Base-by-base conservation (phyloP, 2,888 invertebrate genomes). In the Apotomis turbidana region DNA sequence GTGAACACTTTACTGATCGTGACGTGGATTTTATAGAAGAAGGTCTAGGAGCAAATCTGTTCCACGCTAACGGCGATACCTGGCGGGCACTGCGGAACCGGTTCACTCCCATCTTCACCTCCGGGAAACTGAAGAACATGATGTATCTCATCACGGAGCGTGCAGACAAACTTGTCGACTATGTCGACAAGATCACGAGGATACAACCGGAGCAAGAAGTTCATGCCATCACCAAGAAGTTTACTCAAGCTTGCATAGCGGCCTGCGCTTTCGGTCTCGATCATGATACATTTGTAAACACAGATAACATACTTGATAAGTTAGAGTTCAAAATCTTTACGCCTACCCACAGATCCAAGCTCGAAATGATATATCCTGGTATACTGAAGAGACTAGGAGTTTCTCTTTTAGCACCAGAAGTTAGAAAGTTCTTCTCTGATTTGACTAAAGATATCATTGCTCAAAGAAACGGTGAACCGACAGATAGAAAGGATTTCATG, bases 171-270 rank as follows among this genome's bases (percentile, higher is more conserved):
- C 51, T 62, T n/a, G 49, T 62, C 0, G 38, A 62, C 0, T 51
- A 62, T 51, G 62, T 62, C 36, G 62, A 51, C 8, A n/a, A 15
- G 3, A 51, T 62, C 12, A 62, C 62, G 8, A 51, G 36, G n/a
- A n/a, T 36, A 2, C 12, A 62, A 12, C 4, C 1, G 5, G 62
- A 62, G 36, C 51, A 51, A 51, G 62, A 62, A 36, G 62, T 62
- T 9, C 62, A 62, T 38, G 51, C 62, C 0, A 36, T 62, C 36
- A 51, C 51, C n/a, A 49, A 62, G 51, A 62, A 62, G 27, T 62
- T 51, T 51, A 62, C 62, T 12, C 62, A 62, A 62, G 62, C 51
- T 12, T 51, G 51, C 3, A 62, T 62, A 71, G 74, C 69, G 59
- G 69, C 75, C 0, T 62, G 62, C 36, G 62, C 62, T 6, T 62